Conservation (phyloP, 2,113 vertebrate species). For the Tragelaphus buxtoni region DNA sequence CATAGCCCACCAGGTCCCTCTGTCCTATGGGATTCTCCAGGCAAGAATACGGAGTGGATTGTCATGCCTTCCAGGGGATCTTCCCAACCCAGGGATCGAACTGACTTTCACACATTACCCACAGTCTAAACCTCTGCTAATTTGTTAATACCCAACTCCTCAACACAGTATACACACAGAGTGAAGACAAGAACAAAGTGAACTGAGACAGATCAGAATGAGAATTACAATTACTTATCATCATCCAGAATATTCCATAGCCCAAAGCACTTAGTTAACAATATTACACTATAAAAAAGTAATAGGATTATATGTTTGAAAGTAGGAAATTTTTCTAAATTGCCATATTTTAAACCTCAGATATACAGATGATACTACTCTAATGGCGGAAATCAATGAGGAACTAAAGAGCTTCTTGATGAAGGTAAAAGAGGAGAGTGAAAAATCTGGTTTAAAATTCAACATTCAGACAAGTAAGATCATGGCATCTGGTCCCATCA, state of each 20-base stretch:
- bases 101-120: neutral
- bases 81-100: neutral
- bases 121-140: neutral
- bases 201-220: neutral
- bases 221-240: neutral
- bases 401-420: neutral
- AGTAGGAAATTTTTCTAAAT: constrained; percentile 22
- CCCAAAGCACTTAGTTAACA: neutral
- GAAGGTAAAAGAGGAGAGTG: neutral
- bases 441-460: neutral
- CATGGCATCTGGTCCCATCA: neutral
- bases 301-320: neutral
- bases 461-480: neutral
- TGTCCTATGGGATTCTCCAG: neutral
- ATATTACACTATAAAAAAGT: neutral
- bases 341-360: neutral
- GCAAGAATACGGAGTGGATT: neutral
- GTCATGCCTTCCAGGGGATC: neutral
- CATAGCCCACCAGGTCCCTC: neutral
- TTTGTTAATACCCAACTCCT: neutral
- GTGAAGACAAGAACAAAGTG: neutral
- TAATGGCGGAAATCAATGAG: neutral
- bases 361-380: neutral
- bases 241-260: neutral
- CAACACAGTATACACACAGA: neutral